A percentile compares a stretch with the other conserved stretches of the same genome.
Evolutionary conservation across 1,140 invertebrate species (phyloP).

Genomic region (Hesperophylax magnus): DNA sequence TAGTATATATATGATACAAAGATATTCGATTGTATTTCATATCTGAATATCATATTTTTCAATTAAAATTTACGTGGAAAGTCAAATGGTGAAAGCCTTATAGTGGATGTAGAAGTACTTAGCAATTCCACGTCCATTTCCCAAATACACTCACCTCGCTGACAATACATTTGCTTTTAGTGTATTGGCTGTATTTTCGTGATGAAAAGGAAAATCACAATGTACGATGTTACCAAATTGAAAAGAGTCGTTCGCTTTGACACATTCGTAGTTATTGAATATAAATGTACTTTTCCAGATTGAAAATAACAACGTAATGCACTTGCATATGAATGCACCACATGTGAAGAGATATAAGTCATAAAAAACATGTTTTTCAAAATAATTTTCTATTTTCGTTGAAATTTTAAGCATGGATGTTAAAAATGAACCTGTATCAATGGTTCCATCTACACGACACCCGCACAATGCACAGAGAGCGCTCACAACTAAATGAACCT

Average conservation of each 20-base stretch:
- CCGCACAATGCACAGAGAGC: too few relatives aligned
- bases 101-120: background rate
- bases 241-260: conserved; percentile 8
- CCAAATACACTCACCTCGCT: background rate
- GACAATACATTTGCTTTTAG: conserved; percentile 36
- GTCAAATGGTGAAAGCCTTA: background rate
- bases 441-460: too few relatives aligned
- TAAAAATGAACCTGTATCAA: too few relatives aligned
- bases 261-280: conserved; percentile 19
- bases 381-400: too few relatives aligned
- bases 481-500: too few relatives aligned
- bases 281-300: conserved; percentile 3
- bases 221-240: background rate
- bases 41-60: conserved; percentile 6
- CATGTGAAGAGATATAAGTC: background rate
- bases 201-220: conserved; percentile 17
- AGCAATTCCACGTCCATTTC: background rate
- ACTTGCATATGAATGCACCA: conserved; percentile 4
- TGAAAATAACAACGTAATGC: conserved; percentile 7
- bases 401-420: too few relatives aligned
- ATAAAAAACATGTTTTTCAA: too few relatives aligned
- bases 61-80: conserved; percentile 12
- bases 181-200: conserved; percentile 8
- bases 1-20: background rate
- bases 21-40: background rate